These are phyloP conservation scores for Drosophila emarginata DNA, from an alignment of 2,888 invertebrate genomes.

Conservation along the genomic window DNA sequence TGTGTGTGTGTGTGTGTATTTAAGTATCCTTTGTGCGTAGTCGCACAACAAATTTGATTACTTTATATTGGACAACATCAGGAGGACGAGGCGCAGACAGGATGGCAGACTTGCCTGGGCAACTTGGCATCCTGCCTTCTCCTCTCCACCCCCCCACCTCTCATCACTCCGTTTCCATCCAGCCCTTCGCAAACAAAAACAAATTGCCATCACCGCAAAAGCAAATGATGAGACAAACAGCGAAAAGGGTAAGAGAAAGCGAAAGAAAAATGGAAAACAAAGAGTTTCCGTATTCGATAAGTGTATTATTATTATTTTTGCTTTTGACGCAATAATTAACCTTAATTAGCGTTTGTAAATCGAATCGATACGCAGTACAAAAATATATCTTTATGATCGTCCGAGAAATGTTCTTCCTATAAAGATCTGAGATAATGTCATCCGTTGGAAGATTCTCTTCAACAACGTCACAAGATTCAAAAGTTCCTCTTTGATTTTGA, in stretches of 20 bases:
- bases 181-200: background rate
- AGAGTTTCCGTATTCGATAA: background rate
- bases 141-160: background rate
- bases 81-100: constrained; percentile 26
- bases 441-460: too few relatives aligned
- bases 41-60: constrained; percentile 59
- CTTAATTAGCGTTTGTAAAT: background rate
- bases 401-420: background rate
- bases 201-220: background rate
- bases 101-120: background rate
- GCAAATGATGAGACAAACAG: background rate
- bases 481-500: too few relatives aligned
- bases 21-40: constrained; percentile 46
- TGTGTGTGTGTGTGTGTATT: background rate
- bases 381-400: background rate
- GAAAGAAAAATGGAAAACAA: background rate
- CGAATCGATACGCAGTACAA: background rate
- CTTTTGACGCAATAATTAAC: background rate
- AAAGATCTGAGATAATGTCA: too few relatives aligned
- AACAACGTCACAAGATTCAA: too few relatives aligned
- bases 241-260: background rate
- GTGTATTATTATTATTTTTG: background rate
- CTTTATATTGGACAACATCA: constrained; percentile 59
- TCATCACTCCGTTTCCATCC: too few relatives aligned
- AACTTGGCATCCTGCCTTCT: background rate